Base-by-base conservation (phyloP, 1,140 invertebrate genomes). In the Rhagoletis zephyria region DNA sequence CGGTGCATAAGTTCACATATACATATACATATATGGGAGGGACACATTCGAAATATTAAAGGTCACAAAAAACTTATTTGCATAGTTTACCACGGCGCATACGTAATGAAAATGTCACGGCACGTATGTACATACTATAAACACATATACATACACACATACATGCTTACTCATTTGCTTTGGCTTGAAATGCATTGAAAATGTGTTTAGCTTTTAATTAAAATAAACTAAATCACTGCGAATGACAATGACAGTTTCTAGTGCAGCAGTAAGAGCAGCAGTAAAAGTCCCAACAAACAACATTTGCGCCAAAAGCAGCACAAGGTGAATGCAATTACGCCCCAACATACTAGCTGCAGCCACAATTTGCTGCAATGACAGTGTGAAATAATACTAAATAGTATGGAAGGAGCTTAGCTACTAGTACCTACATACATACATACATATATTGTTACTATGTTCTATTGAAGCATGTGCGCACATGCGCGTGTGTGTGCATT, bases 121-220 rank as follows among this genome's bases (percentile, higher is more conserved):
- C 61, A 63, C 9, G 9, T 14, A 63, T n/a, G n/a, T n/a, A 30
- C 30, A 30, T 30, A 30, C 30, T 1, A 30, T 30, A 30, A 30
- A 30, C 30, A 30, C 30, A 30, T 30, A 30, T 30, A 30, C 30
- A 30, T 63, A 63, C 9, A 63, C n/a, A 14, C 7, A 63, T 14
- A 4, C 2, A 14, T 14, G 61, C 12, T 14, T 1, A 0, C n/a
- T 5, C 70, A 2, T 10, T 42, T 14, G 10, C 65, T 12, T 45
- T 40, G 45, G 48, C 48, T 19, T 12, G 0, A 51, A 74, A 48
- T 74, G 70, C 48, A 56, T 3, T 56, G 45, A 30, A 7, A 19
- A 48, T 81, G 74, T 56, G 74, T n/a, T 81, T 81, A 81, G 74
- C 74, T 81, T 81, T 81, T 81, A 56, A 81, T 81, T 81, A 81